A percentile compares a stretch with the other conserved stretches of the same genome.
These are phyloP conservation scores for Cheilosia vernalis DNA, from an alignment of 2,888 invertebrate species.

Conservation along the genomic window DNA sequence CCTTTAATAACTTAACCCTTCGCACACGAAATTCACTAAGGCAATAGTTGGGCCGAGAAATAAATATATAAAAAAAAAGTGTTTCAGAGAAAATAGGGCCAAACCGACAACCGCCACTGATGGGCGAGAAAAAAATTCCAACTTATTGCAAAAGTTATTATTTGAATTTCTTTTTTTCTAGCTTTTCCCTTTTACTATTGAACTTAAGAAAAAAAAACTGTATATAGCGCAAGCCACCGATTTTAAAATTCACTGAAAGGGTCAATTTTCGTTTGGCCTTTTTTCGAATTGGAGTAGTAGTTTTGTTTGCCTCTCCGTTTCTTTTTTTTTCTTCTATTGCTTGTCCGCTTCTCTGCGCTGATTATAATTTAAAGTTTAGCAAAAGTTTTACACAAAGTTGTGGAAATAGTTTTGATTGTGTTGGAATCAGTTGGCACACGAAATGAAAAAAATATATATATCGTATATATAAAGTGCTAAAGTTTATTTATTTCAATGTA, in stretches of 20 bases:
- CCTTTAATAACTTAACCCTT: constrained; percentile 42
- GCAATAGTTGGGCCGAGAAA: constrained; percentile 8
- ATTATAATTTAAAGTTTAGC: constrained; percentile 71
- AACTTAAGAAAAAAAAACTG: constrained; percentile 18
- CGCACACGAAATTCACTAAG: constrained; percentile 26
- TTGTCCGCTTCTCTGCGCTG: constrained; percentile 24
- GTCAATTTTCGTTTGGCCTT: constrained; percentile 11
- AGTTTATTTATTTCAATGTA: constrained; percentile 65
- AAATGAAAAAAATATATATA: constrained; percentile 3
- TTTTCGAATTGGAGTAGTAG: constrained; percentile 11
- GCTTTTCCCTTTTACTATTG: constrained; percentile 34
- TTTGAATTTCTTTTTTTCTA: constrained; percentile 48
- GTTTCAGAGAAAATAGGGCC: constrained; percentile 37
- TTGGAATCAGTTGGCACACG: constrained; percentile 57
- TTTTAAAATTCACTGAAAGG: constrained; percentile 20
- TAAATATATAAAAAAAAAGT: constrained; percentile 3
- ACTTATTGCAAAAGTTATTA: constrained; percentile 74
- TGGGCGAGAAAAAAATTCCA: constrained; percentile 54
- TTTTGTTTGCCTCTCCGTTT: constrained; percentile 6
- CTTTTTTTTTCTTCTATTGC: not conserved
- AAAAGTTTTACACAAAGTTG: constrained; percentile 61
- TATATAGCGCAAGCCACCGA: constrained; percentile 30
- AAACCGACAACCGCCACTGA: constrained; percentile 40
- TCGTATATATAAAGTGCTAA: not conserved
- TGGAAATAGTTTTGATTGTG: constrained; percentile 69